A percentile compares a stretch with the other conserved stretches of the same genome.
phyloP scores from a whole-genome alignment of 2,113 vertebrate species.

The Gulo gulo region DNA sequence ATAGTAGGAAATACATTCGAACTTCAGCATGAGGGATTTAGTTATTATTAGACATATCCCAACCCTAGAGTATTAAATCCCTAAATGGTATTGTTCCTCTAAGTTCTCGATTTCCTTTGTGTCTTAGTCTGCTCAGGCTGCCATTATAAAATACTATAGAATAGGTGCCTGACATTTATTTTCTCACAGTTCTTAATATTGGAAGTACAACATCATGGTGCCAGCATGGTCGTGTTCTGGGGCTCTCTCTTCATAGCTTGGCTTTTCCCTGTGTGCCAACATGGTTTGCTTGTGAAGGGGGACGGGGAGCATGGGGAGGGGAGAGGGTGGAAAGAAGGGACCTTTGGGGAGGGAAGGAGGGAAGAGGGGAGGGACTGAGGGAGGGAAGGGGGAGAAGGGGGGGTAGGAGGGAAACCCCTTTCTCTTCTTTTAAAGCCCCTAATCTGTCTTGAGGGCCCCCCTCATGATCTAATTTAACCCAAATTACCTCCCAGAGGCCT shows the following conservation, averaged over 20 bases:
- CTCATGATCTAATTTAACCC: background rate
- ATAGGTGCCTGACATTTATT: background rate
- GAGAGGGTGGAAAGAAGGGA: background rate
- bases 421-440: background rate
- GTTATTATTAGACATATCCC: background rate
- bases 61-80: background rate
- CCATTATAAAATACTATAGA: background rate
- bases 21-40: background rate
- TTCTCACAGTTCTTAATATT: background rate
- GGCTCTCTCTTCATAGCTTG: background rate
- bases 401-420: background rate
- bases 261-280: background rate
- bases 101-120: background rate
- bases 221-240: background rate
- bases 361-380: background rate
- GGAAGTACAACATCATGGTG: background rate
- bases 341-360: background rate
- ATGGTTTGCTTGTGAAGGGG: background rate
- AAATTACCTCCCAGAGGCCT: background rate
- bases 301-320: background rate
- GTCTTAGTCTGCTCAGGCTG: background rate
- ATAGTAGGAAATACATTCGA: conserved; percentile 9
- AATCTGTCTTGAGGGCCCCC: background rate
- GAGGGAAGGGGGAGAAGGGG: background rate
- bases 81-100: background rate